Evolutionary conservation across 2,797 vertebrate species (phyloP).

Genomic region (Pseudomugil tenellus): DNA sequence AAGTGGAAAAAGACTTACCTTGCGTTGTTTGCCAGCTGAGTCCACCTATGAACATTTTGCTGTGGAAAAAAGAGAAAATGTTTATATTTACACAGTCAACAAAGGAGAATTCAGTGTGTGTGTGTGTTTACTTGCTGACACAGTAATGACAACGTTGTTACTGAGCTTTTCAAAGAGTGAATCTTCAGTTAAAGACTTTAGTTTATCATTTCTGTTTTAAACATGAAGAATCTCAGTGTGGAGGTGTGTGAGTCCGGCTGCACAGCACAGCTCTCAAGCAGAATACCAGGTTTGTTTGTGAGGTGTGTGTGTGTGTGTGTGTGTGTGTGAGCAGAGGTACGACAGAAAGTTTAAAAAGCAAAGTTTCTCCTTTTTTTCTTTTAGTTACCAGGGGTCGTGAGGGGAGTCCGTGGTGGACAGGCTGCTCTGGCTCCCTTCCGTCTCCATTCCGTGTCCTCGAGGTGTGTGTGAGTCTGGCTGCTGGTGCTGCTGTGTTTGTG

Average conservation of each 20-base stretch:
- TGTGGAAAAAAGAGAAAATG: constrained; percentile 75
- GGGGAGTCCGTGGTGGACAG: constrained; percentile 95
- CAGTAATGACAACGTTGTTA: constrained; percentile 30
- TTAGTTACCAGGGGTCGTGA: constrained; percentile 93
- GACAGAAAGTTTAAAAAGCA: constrained; percentile 36
- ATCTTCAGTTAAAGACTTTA: constrained; percentile 1
- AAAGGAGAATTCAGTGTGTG: constrained; percentile 5
- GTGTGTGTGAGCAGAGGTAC: constrained; percentile 17
- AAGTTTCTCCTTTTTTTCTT: constrained; percentile 39
- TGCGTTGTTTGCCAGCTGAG: constrained; percentile 98
- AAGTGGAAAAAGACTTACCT: constrained; percentile 85
- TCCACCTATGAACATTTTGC: constrained; percentile 99
- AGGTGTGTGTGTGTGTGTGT: constrained; percentile 16
- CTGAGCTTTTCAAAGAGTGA: constrained; percentile 17
- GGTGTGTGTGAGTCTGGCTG: constrained; percentile 45
- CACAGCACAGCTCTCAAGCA: constrained; percentile 13
- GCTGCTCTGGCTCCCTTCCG: constrained; percentile 95
- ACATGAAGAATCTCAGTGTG: constrained; percentile 40
- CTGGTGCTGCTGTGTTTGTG: constrained; percentile 37
- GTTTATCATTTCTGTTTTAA: constrained; percentile 37
- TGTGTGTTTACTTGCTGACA: not conserved
- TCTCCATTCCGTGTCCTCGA: constrained; percentile 89
- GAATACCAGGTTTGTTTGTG: constrained; percentile 58
- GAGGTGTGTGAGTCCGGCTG: constrained; percentile 30
- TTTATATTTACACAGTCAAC: constrained; percentile 31